Evolutionary conservation across 1,140 invertebrate genomes (phyloP), one percentile per base, ranked within the genome.

Genomic region (Antheraea pernyi): DNA sequence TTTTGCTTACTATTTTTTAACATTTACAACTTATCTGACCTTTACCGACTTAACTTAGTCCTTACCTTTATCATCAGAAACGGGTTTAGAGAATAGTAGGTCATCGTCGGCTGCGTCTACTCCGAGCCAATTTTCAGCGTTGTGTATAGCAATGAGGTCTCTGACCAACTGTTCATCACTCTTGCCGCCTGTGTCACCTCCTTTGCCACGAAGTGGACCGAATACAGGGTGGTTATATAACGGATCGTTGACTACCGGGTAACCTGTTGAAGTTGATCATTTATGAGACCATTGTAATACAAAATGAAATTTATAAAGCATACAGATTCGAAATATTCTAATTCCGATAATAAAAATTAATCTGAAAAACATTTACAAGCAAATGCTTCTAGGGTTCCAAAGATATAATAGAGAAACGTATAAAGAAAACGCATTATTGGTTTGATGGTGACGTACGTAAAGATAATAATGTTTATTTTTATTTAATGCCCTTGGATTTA

Each of bases 231-330:
- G 97, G 89, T 99, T 99, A 93, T 99, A 99, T 0, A 99, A 92
- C 0, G 98, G 97, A 92, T 99, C 99, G 87, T 99, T 99, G 2
- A 99, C 95, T 68, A 99, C 99, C 2, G 99, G 99, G 93, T 97
- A 97, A 67, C 98, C 97, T 97, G 86, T 39, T 16, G 58, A 42
- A 59, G 65, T n/a, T 67, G 22, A 62, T 62, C 7, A 22, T 16
- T 19, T 30, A 16, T 62, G 19, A 36, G 16, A 19, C 7, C 7
- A 60, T 60, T 19, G 2, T 6, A 13, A 11, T 60, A 60, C 6
- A 60, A 60, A 0, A 60, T 19, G 46, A n/a, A n/a, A n/a, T n/a
- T n/a, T n/a, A n/a, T n/a, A n/a, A n/a, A 48, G 11, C 46, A 48
- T 11, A 39, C 9, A 39, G 37, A 6, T 6, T 39, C n/a, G n/a